A percentile compares a stretch with the other conserved stretches of the same genome.
Conservation (phyloP, 2,888 invertebrate species). For the Drosophila mercatorum region DNA sequence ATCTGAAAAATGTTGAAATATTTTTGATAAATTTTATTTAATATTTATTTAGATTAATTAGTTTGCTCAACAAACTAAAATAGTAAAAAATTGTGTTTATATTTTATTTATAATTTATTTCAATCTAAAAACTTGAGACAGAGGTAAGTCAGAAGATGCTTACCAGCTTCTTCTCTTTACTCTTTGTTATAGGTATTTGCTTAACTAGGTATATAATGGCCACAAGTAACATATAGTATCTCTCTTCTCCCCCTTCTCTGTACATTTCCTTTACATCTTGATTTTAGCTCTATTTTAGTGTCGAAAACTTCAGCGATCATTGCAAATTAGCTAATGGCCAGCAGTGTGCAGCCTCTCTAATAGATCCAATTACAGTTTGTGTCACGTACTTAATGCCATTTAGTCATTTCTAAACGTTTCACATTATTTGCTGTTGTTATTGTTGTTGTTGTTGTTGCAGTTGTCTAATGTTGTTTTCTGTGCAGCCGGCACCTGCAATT, state of each 20-base stretch:
- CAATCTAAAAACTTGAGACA: no score
- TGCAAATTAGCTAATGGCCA: slow-evolving; percentile 31
- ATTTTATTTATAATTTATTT: no score
- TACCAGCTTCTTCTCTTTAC: not conserved
- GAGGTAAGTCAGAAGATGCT: no score
- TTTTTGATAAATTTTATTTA: no score
- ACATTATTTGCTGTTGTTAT: slow-evolving; percentile 29
- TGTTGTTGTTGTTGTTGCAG: slow-evolving; percentile 15
- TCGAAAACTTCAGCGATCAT: slow-evolving; percentile 17
- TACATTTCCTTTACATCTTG: not conserved
- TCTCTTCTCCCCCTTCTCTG: not conserved
- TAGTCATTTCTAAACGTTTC: slow-evolving; percentile 72
- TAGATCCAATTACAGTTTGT: slow-evolving; percentile 76
- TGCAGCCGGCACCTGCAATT: slow-evolving; percentile 69
- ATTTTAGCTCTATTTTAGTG: not conserved
- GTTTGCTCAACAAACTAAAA: no score
- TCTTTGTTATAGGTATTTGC: not conserved
- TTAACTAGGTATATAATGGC: not conserved
- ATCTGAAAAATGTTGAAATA: no score
- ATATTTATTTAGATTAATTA: no score
- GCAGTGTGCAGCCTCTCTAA: slow-evolving; percentile 54
- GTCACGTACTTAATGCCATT: slow-evolving; percentile 80
- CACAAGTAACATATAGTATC: not conserved
- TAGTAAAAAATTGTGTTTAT: no score
- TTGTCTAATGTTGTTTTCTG: slow-evolving; percentile 39